These are phyloP conservation scores for Callopanchax toddi DNA, from an alignment of 2,113 vertebrate genomes.

Conservation along the genomic window DNA sequence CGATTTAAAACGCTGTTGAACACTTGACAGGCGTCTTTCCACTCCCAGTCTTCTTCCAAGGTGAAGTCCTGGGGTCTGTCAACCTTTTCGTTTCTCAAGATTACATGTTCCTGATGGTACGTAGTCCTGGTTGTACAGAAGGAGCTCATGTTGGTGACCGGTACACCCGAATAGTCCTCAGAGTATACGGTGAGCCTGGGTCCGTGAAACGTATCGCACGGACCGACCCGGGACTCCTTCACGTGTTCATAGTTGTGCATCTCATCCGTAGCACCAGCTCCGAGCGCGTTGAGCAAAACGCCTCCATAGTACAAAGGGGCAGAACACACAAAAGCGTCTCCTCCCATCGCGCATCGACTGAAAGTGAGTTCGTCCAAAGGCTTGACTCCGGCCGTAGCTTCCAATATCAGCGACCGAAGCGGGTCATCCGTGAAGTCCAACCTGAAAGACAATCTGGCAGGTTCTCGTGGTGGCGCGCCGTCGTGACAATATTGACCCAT, in stretches of 20 bases:
- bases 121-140: neutral
- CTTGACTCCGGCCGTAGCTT: neutral
- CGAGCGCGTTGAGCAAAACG: neutral
- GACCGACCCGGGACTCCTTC: neutral
- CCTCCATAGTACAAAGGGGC: neutral
- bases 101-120: neutral
- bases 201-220: conserved; percentile 3
- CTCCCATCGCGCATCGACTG: neutral
- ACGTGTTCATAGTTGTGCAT: neutral
- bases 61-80: accelerated
- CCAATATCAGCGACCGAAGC: neutral
- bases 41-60: conserved; percentile 19
- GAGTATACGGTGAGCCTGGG: conserved; percentile 15
- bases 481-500: neutral
- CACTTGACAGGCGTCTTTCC: neutral
- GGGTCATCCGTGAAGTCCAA: conserved; percentile 19
- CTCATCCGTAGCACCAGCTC: accelerated
- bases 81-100: accelerated
- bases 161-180: neutral
- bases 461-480: neutral
- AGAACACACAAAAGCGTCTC: neutral
- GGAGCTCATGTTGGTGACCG: neutral
- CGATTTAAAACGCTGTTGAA: neutral
- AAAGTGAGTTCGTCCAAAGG: conserved; percentile 2
- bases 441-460: neutral